A percentile compares a stretch with the other conserved stretches of the same genome.
Conservation (phyloP, 2,888 invertebrate genomes). For the Ceraclea dissimilis region DNA sequence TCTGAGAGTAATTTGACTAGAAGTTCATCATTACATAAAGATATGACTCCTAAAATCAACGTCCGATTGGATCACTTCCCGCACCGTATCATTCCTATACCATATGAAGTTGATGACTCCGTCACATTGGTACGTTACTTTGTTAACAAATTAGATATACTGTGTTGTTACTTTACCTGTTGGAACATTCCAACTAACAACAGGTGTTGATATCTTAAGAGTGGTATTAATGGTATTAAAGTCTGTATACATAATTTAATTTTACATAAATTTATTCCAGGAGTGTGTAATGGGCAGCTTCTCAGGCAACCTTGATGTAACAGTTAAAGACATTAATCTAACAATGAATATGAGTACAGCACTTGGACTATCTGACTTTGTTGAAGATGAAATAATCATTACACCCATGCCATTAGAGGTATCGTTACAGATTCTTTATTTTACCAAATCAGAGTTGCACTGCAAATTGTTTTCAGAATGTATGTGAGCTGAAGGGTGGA, state of each 20-base stretch:
- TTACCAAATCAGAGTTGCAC: background rate
- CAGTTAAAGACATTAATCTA: slow-evolving; percentile 57
- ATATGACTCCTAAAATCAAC: slow-evolving; percentile 34
- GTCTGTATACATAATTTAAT: background rate
- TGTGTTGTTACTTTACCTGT: too few relatives aligned
- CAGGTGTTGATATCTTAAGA: too few relatives aligned
- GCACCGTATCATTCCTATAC: slow-evolving; percentile 15
- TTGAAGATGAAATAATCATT: slow-evolving; percentile 79
- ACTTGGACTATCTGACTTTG: slow-evolving; percentile 70
- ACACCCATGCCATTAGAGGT: slow-evolving; percentile 79
- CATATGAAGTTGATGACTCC: slow-evolving; percentile 18
- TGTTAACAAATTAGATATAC: too few relatives aligned
- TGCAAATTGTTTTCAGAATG: background rate
- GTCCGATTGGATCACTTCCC: slow-evolving; percentile 35
- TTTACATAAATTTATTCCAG: slow-evolving; percentile 10
- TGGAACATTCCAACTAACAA: too few relatives aligned
- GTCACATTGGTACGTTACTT: slow-evolving; percentile 22
- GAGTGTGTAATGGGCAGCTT: slow-evolving; percentile 24
- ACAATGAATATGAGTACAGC: slow-evolving; percentile 75
- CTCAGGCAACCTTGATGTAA: slow-evolving; percentile 49
- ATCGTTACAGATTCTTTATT: slow-evolving; percentile 20
- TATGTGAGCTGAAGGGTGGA: background rate
- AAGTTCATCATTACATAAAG: slow-evolving; percentile 34
- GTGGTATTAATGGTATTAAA: background rate
- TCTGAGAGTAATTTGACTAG: slow-evolving; percentile 49